These are phyloP conservation scores for Platycheirus albimanus DNA, from an alignment of 2,888 invertebrate species.

Conservation along the genomic window DNA sequence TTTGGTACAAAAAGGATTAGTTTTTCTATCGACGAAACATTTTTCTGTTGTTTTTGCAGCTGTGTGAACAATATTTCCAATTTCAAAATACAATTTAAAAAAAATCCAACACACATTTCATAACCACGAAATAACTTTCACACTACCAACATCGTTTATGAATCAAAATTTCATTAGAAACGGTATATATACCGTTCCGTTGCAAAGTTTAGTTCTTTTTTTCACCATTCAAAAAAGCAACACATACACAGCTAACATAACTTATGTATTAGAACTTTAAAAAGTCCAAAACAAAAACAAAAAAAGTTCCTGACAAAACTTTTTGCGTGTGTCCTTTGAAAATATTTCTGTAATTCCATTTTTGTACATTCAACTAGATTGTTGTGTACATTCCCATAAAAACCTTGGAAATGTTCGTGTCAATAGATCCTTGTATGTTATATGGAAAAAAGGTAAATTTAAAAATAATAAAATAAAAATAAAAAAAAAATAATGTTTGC, in stretches of 20 bases:
- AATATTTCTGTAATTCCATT: constrained; percentile 32
- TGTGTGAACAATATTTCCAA: too few species aligned
- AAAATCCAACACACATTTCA: too few species aligned
- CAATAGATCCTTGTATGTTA: constrained; percentile 56
- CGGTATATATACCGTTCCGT: too few species aligned
- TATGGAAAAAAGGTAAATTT: not conserved
- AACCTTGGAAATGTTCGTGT: constrained; percentile 52
- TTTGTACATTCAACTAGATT: not conserved
- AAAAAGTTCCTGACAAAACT: not conserved
- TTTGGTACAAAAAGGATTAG: too few species aligned
- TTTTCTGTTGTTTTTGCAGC: too few species aligned
- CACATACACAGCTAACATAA: not conserved
- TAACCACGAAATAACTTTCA: too few species aligned
- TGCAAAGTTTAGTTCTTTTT: too few species aligned
- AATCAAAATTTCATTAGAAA: too few species aligned
- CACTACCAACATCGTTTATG: too few species aligned
- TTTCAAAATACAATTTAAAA: too few species aligned
- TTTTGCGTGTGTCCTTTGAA: constrained; percentile 25
- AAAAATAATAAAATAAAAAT: constrained; percentile 44
- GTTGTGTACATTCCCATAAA: constrained; percentile 1
- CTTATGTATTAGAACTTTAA: constrained; percentile 16
- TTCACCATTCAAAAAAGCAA: too few species aligned
- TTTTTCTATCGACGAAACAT: too few species aligned
- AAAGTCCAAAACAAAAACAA: not conserved
- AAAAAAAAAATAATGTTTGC: constrained; percentile 45